Percentiles rank a stretch among this genome's conserved stretches.
phyloP scores from a whole-genome alignment of 2,888 invertebrate species.

The Ischnus inquisitorius region DNA sequence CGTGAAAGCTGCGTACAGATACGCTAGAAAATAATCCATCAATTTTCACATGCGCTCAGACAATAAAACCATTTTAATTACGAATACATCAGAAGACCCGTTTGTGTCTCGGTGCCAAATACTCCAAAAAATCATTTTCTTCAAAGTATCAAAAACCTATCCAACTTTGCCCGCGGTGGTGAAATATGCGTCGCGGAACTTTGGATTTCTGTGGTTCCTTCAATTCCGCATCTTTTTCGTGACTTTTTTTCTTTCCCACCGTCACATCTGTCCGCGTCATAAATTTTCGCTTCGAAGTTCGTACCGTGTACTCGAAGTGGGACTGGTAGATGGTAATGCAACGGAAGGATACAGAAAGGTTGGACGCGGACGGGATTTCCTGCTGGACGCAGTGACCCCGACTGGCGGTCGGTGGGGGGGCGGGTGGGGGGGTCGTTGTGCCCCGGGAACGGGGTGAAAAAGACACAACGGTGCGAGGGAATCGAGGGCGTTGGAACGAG shows the following conservation, averaged over 20 bases:
- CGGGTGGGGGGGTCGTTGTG: slow-evolving; percentile 34
- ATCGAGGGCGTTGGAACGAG: slow-evolving; percentile 33
- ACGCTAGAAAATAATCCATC: not conserved
- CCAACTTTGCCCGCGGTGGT: not conserved
- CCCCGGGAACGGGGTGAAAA: slow-evolving; percentile 26
- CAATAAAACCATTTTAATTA: too few species aligned
- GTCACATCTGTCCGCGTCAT: slow-evolving; percentile 3
- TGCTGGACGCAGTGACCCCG: slow-evolving; percentile 23
- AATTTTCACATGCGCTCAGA: too few species aligned
- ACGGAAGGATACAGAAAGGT: slow-evolving; percentile 15
- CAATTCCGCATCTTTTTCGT: not conserved
- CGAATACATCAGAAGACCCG: too few species aligned
- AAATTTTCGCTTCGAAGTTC: slow-evolving; percentile 7
- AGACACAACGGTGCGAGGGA: slow-evolving; percentile 41
- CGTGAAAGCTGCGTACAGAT: too few species aligned
- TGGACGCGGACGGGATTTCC: slow-evolving; percentile 8
- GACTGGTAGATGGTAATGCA: slow-evolving; percentile 16
- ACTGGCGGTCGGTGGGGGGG: slow-evolving; percentile 12
- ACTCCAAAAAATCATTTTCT: too few species aligned
- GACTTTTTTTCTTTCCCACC: not conserved
- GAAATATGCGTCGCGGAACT: not conserved
- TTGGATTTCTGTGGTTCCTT: not conserved
- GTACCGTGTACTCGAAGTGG: not conserved
- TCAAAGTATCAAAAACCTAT: not conserved
- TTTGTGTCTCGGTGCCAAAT: too few species aligned